A percentile compares a stretch with the other conserved stretches of the same genome.
Conservation (phyloP, 2,797 vertebrate genomes). For the Typhlichthys eigenmanni region DNA sequence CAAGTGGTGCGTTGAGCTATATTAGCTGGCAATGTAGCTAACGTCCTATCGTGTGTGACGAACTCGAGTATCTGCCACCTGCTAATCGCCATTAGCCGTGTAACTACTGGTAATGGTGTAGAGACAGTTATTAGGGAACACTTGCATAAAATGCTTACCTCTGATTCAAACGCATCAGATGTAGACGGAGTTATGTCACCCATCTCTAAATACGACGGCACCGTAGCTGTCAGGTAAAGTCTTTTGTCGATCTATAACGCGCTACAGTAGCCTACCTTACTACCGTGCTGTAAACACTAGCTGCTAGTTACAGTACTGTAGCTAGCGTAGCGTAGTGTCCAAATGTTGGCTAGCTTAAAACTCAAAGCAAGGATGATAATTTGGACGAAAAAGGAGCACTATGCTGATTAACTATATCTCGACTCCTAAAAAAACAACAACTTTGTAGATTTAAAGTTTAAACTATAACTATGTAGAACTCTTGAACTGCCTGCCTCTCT, state of each 20-base stretch:
- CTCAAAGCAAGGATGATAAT: constrained; percentile 56
- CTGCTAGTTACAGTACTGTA: constrained; percentile 7
- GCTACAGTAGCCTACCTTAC: not conserved
- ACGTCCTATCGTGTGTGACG: constrained; percentile 46
- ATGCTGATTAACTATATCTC: not conserved
- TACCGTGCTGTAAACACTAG: constrained; percentile 51
- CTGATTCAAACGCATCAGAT: constrained; percentile 65
- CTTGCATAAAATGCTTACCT: constrained; percentile 59
- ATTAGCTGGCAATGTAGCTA: constrained; percentile 21
- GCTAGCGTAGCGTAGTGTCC: constrained; percentile 1
- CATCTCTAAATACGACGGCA: constrained; percentile 46
- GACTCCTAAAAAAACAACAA: not conserved
- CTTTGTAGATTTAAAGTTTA: not conserved
- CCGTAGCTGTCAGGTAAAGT: constrained; percentile 30
- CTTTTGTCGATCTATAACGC: constrained; percentile 24
- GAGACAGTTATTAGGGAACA: constrained; percentile 15
- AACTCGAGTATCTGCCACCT: constrained; percentile 39
- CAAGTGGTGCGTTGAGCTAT: constrained; percentile 48
- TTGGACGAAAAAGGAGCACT: constrained; percentile 8
- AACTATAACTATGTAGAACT: not conserved
- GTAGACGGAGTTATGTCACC: constrained; percentile 72
- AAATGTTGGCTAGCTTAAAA: constrained; percentile 35
- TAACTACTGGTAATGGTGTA: constrained; percentile 3
- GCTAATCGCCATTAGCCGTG: constrained; percentile 34
- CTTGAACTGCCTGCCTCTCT: constrained; percentile 18